Percentiles rank a stretch among this genome's conserved stretches.
phyloP scores from a whole-genome alignment of 2,888 invertebrate genomes.

The Carcina quercana region DNA sequence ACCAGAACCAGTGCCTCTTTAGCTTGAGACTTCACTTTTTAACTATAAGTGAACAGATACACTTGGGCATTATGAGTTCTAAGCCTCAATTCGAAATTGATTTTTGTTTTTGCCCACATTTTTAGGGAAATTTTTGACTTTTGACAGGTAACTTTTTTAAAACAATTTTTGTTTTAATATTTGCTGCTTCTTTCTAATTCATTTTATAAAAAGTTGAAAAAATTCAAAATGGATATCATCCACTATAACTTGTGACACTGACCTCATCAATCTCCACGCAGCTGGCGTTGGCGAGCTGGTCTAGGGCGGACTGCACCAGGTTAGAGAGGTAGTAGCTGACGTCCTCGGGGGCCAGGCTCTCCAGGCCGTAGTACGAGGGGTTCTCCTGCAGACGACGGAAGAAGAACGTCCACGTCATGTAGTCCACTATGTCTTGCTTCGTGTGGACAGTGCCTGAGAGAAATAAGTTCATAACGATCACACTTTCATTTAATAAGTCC shows the following conservation, averaged over 20 bases:
- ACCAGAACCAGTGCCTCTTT: too few species aligned
- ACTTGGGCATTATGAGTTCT: too few species aligned
- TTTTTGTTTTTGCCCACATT: too few species aligned
- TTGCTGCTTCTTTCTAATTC: background rate
- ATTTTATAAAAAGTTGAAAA: background rate
- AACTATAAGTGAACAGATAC: too few species aligned
- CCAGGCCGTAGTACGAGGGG: constrained; percentile 92
- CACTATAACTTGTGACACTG: constrained; percentile 4
- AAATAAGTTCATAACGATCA: too few species aligned
- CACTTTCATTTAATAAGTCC: too few species aligned
- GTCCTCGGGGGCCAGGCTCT: constrained; percentile 78
- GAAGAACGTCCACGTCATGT: constrained; percentile 99
- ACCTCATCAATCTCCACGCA: constrained; percentile 88
- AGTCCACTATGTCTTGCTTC: constrained; percentile 95
- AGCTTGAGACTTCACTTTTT: too few species aligned
- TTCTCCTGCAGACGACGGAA: constrained; percentile 94
- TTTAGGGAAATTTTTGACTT: background rate
- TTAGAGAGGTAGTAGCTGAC: constrained; percentile 85
- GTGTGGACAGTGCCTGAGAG: constrained; percentile 88
- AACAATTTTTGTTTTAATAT: background rate
- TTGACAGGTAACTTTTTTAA: too few species aligned
- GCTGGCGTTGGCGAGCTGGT: constrained; percentile 81
- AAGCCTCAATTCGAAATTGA: too few species aligned
- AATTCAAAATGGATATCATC: background rate
- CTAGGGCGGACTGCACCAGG: constrained; percentile 86